Percentiles rank a stretch among this genome's conserved stretches.
Conservation (phyloP, 2,113 vertebrate genomes). For the Ovibos moschatus region DNA sequence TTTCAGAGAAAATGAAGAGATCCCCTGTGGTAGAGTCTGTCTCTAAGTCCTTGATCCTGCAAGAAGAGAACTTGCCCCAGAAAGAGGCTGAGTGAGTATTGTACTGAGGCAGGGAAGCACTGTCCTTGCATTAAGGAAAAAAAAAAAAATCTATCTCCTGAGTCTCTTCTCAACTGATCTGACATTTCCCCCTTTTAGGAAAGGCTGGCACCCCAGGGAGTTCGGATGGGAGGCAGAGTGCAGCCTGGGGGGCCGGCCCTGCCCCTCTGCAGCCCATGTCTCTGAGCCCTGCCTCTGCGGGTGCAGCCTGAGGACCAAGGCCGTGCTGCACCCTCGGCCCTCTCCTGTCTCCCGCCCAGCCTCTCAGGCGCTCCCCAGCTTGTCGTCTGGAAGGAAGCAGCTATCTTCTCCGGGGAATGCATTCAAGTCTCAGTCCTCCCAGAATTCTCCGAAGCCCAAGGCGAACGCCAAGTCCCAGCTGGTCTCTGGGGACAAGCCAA, state of each 20-base stretch:
- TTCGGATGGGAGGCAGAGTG: background rate
- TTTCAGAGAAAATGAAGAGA: slow-evolving; percentile 23
- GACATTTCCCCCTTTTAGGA: background rate
- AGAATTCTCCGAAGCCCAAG: background rate
- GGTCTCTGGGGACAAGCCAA: background rate
- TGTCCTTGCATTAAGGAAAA: background rate
- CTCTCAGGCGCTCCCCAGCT: background rate
- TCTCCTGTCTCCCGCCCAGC: background rate
- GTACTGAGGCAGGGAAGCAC: background rate
- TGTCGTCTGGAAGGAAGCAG: background rate
- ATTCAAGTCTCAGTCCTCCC: background rate
- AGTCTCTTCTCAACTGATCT: background rate
- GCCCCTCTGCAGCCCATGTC: fast-evolving
- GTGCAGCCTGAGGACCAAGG: slow-evolving; percentile 39
- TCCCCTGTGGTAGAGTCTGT: background rate
- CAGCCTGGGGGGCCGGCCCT: background rate
- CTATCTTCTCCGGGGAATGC: background rate
- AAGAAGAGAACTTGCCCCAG: background rate
- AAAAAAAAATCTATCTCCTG: background rate
- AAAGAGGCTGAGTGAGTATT: background rate
- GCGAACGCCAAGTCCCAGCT: background rate
- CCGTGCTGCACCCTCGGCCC: background rate
- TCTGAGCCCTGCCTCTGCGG: slow-evolving; percentile 42
- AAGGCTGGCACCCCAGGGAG: background rate
- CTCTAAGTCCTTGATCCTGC: background rate